phyloP scores from a whole-genome alignment of 2,888 invertebrate genomes.

The Patella caerulea region DNA sequence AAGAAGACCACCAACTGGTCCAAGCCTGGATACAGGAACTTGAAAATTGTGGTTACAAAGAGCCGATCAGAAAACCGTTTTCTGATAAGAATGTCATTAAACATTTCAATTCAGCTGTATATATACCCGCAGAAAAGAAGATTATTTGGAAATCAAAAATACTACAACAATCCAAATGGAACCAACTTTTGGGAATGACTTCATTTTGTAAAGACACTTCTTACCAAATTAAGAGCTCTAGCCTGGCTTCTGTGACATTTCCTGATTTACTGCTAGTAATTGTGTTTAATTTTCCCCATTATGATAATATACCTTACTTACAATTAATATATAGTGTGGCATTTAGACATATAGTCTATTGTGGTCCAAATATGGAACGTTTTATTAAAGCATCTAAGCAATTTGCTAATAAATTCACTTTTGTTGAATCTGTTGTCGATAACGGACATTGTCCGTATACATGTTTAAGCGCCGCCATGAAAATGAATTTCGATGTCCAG shows the following conservation, averaged over 20 bases:
- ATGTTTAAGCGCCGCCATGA: not conserved
- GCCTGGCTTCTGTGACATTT: not conserved
- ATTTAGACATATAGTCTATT: not conserved
- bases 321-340: not conserved
- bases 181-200: not conserved
- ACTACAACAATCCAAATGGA: not conserved
- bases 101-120: not conserved
- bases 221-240: not conserved
- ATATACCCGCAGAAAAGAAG: too few relatives aligned
- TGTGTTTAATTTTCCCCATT: not conserved
- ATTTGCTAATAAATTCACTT: not conserved
- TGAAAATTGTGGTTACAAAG: conserved; percentile 22
- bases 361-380: not conserved
- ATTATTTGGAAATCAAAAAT: not conserved
- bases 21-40: not conserved
- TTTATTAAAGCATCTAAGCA: conserved; percentile 8
- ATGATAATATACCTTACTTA: not conserved
- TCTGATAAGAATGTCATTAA: not conserved
- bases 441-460: not conserved
- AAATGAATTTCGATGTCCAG: not conserved
- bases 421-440: not conserved
- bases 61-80: conserved; percentile 35
- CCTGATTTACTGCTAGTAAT: not conserved
- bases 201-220: not conserved
- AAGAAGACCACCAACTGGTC: not conserved